Evolutionary conservation across 1,140 invertebrate genomes (phyloP).

Genomic region (Zaprionus africanus): DNA sequence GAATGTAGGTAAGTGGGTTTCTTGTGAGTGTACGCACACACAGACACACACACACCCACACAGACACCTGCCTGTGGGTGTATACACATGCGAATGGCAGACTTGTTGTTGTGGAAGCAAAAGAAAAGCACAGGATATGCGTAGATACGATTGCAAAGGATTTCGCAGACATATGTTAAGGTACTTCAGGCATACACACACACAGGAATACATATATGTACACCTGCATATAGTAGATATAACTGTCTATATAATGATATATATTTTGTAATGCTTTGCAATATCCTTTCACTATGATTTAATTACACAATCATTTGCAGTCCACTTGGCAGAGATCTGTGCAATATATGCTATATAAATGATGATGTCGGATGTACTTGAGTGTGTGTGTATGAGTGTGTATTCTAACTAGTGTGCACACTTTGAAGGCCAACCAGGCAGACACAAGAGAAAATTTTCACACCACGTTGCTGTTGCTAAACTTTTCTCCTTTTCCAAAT

Average conservation of each 20-base stretch:
- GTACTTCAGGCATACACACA: neutral
- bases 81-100: conserved; percentile 30
- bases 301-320: conserved; percentile 5
- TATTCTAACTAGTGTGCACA: conserved; percentile 55
- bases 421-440: conserved; percentile 66
- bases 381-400: conserved; percentile 18
- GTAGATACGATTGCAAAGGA: neutral
- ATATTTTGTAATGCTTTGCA: neutral
- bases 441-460: conserved; percentile 20
- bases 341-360: neutral
- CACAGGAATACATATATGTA: neutral
- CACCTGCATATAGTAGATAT: neutral
- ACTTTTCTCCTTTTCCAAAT: neutral
- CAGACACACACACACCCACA: neutral
- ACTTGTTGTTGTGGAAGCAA: conserved; percentile 69
- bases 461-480: neutral
- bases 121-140: conserved; percentile 5
- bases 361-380: neutral
- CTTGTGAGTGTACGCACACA: conserved; percentile 33
- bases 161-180: conserved; percentile 1
- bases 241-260: neutral
- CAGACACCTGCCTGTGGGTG: conserved; percentile 18
- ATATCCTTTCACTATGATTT: neutral
- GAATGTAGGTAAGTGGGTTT: conserved; percentile 75
- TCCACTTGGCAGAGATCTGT: conserved; percentile 17